Evolutionary conservation across 2,113 vertebrate species (phyloP).

Genomic region (Podarcis cretensis): DNA sequence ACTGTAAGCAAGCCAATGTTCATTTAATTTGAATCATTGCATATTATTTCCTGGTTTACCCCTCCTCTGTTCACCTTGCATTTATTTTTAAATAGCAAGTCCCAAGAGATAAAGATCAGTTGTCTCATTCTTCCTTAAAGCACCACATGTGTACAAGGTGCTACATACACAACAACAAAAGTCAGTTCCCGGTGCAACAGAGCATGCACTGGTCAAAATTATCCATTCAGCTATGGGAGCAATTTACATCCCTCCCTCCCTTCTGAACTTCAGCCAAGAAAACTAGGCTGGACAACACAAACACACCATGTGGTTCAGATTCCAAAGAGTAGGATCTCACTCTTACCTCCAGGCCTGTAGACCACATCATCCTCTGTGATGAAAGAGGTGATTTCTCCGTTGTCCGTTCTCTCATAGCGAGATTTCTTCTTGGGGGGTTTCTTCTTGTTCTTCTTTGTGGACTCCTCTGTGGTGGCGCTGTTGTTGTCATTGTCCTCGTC

Average conservation of each 20-base stretch:
- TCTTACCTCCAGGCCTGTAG: slow-evolving; percentile 95
- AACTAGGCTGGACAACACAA: background rate
- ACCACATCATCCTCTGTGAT: slow-evolving; percentile 95
- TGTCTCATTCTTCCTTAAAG: background rate
- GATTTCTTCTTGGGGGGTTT: slow-evolving; percentile 98
- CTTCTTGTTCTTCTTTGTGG: slow-evolving; percentile 94
- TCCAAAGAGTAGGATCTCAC: fast-evolving
- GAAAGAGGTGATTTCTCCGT: slow-evolving; percentile 95
- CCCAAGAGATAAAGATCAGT: background rate
- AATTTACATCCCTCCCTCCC: background rate
- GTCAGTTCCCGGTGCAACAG: background rate
- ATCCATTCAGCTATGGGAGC: too few species aligned
- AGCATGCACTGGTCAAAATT: background rate
- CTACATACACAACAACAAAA: background rate
- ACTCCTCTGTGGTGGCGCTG: slow-evolving; percentile 88
- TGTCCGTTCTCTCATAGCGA: slow-evolving; percentile 93
- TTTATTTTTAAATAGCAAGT: background rate
- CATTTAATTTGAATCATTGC: background rate
- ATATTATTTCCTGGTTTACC: background rate
- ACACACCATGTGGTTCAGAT: too few species aligned
- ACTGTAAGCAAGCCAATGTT: background rate
- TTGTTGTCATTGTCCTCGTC: slow-evolving; percentile 96
- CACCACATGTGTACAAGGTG: background rate
- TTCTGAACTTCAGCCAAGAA: background rate
- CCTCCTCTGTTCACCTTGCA: background rate